Evolutionary conservation across 2,113 vertebrate species (phyloP), one percentile per base, ranked within the genome.

Genomic region (Gopherus flavomarginatus): DNA sequence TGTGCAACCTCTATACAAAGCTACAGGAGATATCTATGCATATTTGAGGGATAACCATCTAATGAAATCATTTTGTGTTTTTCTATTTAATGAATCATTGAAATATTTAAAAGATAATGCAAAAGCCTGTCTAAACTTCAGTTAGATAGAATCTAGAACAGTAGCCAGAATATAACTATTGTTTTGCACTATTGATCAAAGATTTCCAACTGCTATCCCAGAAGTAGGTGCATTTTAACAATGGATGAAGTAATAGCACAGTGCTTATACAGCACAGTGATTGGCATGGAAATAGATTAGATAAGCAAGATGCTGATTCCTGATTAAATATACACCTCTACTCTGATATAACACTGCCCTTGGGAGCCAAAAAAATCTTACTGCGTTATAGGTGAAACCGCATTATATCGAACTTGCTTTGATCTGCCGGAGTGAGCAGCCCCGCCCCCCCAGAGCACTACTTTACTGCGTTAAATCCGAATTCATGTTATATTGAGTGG

Each of bases 21-120:
- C 26, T 42, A 9, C 77, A 86, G 49, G 31, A 87, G 1, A 6
- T 12, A 11, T 16, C 38, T 2, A 31, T 1, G 0, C 24, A 19
- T 53, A 47, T 16, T 77, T 52, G 47, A 75, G 38, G 26, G 57
- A 62, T 31, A 29, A 62, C 29, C 31, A 29, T 5, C 79, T 8
- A 85, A 82, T 11, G 27, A 83, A 84, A 47, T 13, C 56, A 69
- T 0, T 27, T 16, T 82, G 5, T 26, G 88, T 75, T 13, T 2
- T 29, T 69, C 4, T 59, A 77, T 24, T 83, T 53, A 69, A 59
- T 52, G 57, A 77, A 81, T 42, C 1, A 3, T 59, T 49, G 44
- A 21, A 24, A 35, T 82, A 80, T 53, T 19, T 22, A 12, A 8
- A n/a, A 57, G 57, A 27, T 7, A 62, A 31, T 62, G 29, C 57